Conservation (phyloP, 2,797 vertebrate genomes). For the Lacerta bilineata region DNA sequence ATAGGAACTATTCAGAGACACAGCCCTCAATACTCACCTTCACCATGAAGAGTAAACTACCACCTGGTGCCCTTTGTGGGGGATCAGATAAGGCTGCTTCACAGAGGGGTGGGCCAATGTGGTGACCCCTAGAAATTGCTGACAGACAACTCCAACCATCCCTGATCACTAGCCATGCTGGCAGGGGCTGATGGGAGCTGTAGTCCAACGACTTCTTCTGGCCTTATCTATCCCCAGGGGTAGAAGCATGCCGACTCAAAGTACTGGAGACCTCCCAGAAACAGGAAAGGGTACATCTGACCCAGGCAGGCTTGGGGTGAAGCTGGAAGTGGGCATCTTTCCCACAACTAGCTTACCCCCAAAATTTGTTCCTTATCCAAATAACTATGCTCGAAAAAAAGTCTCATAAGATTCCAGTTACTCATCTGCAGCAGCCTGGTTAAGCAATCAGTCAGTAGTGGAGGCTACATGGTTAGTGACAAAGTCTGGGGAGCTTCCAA, state of each 20-base stretch:
- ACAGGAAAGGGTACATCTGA: background rate
- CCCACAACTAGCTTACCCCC: background rate
- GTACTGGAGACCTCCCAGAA: background rate
- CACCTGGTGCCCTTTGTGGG: background rate
- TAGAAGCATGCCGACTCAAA: background rate
- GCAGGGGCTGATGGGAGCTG: no score
- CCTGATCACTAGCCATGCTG: no score
- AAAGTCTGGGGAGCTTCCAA: constrained; percentile 47
- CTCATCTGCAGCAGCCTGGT: background rate
- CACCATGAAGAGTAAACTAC: background rate
- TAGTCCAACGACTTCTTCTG: no score
- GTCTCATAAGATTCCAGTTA: background rate
- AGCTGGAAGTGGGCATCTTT: background rate
- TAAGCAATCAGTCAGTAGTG: background rate
- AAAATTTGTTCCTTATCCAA: background rate
- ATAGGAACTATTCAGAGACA: background rate
- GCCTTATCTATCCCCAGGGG: background rate
- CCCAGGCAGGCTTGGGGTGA: background rate
- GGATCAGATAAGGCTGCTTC: no score
- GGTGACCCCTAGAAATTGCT: no score
- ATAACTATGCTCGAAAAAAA: background rate
- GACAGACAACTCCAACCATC: no score
- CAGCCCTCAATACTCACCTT: background rate
- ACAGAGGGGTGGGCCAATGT: background rate
- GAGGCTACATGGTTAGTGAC: background rate